Conservation (phyloP, 2,888 invertebrate species). For the Hipparchia sbordonii region DNA sequence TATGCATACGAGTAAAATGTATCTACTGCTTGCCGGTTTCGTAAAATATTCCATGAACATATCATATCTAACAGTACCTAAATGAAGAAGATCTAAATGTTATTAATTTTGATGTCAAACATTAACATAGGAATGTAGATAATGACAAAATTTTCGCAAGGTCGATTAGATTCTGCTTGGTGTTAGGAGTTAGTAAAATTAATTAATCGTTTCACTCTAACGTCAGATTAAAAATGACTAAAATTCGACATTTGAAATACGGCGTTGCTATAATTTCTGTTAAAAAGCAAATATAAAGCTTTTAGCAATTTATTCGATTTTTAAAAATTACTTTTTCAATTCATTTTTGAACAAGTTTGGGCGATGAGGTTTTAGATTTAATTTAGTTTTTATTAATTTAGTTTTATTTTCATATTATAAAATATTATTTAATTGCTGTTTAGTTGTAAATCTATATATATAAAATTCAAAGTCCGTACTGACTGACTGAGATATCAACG, state of each 20-base stretch:
- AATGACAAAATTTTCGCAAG: conserved; percentile 30
- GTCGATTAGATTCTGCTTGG: conserved; percentile 18
- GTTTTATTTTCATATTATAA: too few relatives aligned
- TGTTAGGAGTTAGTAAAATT: not conserved
- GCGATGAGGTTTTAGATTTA: not conserved
- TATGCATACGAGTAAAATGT: too few relatives aligned
- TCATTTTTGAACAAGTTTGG: not conserved
- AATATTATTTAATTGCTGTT: too few relatives aligned
- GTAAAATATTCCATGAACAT: too few relatives aligned
- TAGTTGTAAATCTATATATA: too few relatives aligned
- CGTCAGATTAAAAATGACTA: not conserved
- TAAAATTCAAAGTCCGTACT: too few relatives aligned
- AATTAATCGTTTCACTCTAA: not conserved
- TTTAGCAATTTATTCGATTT: too few relatives aligned
- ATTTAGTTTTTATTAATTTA: too few relatives aligned
- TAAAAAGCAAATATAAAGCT: too few relatives aligned
- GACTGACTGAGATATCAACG: too few relatives aligned
- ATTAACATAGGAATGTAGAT: conserved; percentile 36
- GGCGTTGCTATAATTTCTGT: too few relatives aligned
- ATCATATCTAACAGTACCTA: not conserved
- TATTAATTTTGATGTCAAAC: conserved; percentile 22
- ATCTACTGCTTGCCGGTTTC: not conserved
- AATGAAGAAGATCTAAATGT: conserved; percentile 3
- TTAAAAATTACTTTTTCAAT: too few relatives aligned
- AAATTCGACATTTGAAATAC: not conserved